Evolutionary conservation across 2,113 vertebrate species (phyloP), one percentile per base, ranked within the genome.

Genomic region (Rhizomys pruinosus): DNA sequence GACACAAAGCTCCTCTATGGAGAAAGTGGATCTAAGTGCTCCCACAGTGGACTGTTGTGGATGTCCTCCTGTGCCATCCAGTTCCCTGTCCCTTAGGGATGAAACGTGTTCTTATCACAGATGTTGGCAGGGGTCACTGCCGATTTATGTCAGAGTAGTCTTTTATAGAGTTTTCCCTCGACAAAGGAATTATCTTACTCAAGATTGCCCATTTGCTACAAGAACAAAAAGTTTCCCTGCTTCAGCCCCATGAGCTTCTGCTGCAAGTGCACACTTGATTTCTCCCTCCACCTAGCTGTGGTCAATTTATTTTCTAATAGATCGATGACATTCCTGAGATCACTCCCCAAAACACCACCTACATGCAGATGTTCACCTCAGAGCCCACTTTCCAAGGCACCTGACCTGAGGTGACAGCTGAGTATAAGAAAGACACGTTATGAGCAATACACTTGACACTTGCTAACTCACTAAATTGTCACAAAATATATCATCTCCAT

Each of bases 391-490:
- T 61, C 20, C 77, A 80, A 20, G n/a, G 17, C n/a, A 16, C 34
- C 29, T 74, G 4, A 72, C 34, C 44, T 10, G 22, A 52, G 42
- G 87, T 27, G 52, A 25, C 29, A 71, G 32, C 20, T 74, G 6
- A 29, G 8, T 32, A 73, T 59, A 16, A 42, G 13, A 47, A 87
- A 84, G 32, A 59, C 9, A 44, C 32, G 19, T 29, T 25, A 11
- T 12, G 5, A 79, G 39, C n/a, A 72, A 25, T 37, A 22, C 61
- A 89, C 20, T 80, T 85, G 25, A 29, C 7, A 79, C 16, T 44
- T 42, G 32, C 55, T 71, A 87, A 55, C 19, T 92, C 78, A 92
- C 76, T 81, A 39, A 76, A 71, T 77, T 81, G 7, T 84, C 52
- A 44, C 6, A 78, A 79, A n/a, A 12, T 6, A 52, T 52, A 76